Base-by-base conservation (phyloP, 2,888 invertebrate genomes). In the Diaperis boleti region DNA sequence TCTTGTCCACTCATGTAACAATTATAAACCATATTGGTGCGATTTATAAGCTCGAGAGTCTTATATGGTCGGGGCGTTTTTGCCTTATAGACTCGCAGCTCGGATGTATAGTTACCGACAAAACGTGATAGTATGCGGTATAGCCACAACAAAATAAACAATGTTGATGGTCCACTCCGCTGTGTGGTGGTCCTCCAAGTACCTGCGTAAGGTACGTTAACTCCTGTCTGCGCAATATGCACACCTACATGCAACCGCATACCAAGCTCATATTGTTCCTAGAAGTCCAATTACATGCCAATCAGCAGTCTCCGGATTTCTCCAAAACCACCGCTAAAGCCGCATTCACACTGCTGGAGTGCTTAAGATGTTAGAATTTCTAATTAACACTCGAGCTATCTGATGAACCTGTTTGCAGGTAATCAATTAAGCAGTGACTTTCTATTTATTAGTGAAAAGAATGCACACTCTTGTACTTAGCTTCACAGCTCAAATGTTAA, bases 61-160 rank as follows among this genome's bases (percentile, higher is more conserved):
- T 52, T 69, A 67, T 68, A 69, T 59, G 69, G 71, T 41, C 35
- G 62, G 26, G 41, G 49, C 50, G 64, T 71, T 72, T 72, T 72
- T 72, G 69, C 69, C 59, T 67, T 66, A 63, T 65, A 64, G 64
- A 56, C 45, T 56, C 47, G 50, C 44, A 31, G 47, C 50, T 50
- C 44, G 35, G 54, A 59, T 64, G 50, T 66, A 70, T 70, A 69
- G 67, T 69, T 72, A 72, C 72, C 72, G 73, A 70, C 71, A 66
- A 71, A 70, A 72, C 73, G 73, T 73, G 73, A 73, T 61, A 69
- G 66, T 73, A 73, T 73, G 73, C 71, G 67, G 71, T 69, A 66
- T 68, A 68, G 62, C 66, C 69, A 66, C 66, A 64, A 67, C 69
- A 72, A 72, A 73, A 72, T 71, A 73, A 73, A 72, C 71, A 72